Base-by-base conservation (phyloP, 2,113 vertebrate genomes). In the Thoracochromis brauschi region DNA sequence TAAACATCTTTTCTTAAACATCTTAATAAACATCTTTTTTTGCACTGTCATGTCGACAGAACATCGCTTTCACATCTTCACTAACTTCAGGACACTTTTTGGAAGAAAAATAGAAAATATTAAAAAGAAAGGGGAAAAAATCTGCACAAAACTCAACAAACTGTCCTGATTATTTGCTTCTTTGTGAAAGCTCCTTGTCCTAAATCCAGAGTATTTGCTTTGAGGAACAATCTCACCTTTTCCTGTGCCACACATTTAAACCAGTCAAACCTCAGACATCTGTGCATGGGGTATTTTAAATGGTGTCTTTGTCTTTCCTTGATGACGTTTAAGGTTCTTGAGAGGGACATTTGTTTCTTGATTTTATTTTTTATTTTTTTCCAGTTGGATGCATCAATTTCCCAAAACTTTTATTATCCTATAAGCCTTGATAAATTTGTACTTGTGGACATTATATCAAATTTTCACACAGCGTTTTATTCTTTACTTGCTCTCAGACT, bases 371-470 rank as follows among this genome's bases (percentile, higher is more conserved):
- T 3, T 33, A 0, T 63, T 38, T 40, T 14, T 16, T 71, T 5
- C 4, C 58, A 65, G 8, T 71, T 42, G 38, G 21, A 42, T 45
- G 38, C 21, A 71, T 42, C 63, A 26, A 6, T 71, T 71, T 26
- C 21, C 3, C 13, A 16, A 71, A 71, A 73, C 38, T 17, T 73
- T 26, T 45, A 45, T 45, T 73, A 42, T 73, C 40, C 21, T 45
- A 10, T 26, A 71, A 42, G 21, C 38, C 12, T 26, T 73, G 6
- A 73, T 73, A 45, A 3, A 45, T 45, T 73, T 45, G 8, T 73
- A 26, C 38, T 73, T 45, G 68, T 73, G 68, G 68, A 45, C 68
- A 26, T 17, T 73, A 26, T 40, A 73, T 73, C 68, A 73, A 73
- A 45, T 63, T 63, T 63, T 63, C 29, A 63, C 29, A 63, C 29